A percentile compares a stretch with the other conserved stretches of the same genome.
Conservation (phyloP, 1,140 invertebrate species). For the Diachasmimorpha longicaudata region DNA sequence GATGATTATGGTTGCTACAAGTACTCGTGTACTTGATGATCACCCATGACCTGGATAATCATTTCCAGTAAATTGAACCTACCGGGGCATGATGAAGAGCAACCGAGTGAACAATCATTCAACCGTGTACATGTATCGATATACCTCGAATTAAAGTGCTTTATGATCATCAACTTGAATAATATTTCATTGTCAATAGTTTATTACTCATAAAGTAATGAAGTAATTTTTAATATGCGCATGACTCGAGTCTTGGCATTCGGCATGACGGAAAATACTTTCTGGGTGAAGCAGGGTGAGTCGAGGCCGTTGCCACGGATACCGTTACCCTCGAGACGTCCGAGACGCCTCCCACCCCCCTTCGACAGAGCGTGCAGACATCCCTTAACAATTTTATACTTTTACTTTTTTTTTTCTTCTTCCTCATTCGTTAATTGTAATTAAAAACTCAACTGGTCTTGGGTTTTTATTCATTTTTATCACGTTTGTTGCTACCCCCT, state of each 20-base stretch:
- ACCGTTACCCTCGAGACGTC: conserved; percentile 36
- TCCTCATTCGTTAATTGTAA: neutral
- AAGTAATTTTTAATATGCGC: conserved; percentile 15
- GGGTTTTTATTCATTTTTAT: neutral
- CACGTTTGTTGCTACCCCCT: neutral
- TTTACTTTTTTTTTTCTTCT: neutral
- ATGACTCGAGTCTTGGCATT: conserved; percentile 23
- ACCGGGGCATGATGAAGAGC: neutral
- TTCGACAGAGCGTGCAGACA: neutral
- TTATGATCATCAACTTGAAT: too few species aligned
- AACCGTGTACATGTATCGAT: neutral
- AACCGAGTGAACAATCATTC: neutral
- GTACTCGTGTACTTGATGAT: neutral
- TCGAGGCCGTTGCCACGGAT: conserved; percentile 45
- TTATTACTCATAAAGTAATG: neutral
- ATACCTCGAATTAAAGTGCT: neutral
- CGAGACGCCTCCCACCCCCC: conserved; percentile 17
- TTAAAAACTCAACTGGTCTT: neutral
- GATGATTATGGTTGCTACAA: neutral
- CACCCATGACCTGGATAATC: conserved; percentile 1
- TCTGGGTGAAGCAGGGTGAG: conserved; percentile 26
- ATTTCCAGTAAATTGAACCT: neutral
- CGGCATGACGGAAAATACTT: conserved; percentile 9
- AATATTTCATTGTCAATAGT: too few species aligned
- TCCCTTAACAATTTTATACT: conserved; percentile 8